Percentiles rank a stretch among this genome's conserved stretches.
These are phyloP conservation scores for Pseudonaja textilis DNA, from an alignment of 2,113 vertebrate genomes.

Conservation along the genomic window DNA sequence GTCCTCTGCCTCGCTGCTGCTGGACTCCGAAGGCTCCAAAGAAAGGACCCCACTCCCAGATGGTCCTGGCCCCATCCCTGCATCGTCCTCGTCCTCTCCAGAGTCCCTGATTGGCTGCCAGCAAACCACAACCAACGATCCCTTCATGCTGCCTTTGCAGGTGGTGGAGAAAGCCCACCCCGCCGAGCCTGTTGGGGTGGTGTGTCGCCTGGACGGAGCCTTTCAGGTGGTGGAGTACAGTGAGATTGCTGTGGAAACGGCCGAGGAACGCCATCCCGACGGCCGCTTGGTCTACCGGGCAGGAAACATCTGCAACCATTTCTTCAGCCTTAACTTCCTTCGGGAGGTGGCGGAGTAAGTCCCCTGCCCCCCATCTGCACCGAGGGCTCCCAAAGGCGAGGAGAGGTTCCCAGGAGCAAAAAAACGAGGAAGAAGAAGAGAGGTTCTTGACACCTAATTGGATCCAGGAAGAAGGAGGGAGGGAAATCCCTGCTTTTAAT, in stretches of 20 bases:
- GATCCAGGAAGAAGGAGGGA: neutral
- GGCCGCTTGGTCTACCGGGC: conserved; percentile 79
- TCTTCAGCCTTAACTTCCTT: conserved; percentile 87
- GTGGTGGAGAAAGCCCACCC: conserved; percentile 88
- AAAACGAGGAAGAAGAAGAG: neutral
- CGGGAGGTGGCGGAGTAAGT: conserved; percentile 78
- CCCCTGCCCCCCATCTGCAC: neutral
- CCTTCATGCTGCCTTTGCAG: conserved; percentile 64
- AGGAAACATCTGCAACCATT: conserved; percentile 96
- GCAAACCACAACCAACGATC: neutral
- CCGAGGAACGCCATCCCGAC: conserved; percentile 52
- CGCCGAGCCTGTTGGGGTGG: conserved; percentile 87
- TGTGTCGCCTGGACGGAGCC: conserved; percentile 82
- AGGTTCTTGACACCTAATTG: neutral
- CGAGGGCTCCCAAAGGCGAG: rapidly evolving
- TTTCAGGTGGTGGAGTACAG: conserved; percentile 95
- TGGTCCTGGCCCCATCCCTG: no score
- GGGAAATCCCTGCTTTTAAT: neutral
- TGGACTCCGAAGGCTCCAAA: no score
- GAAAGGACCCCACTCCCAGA: no score
- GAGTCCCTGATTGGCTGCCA: no score
- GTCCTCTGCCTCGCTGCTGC: no score
- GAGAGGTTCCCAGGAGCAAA: neutral
- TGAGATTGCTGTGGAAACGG: conserved; percentile 77
- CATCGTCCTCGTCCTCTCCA: no score